Conservation (phyloP, 1,140 invertebrate species). For the Chrysopa pallens region DNA sequence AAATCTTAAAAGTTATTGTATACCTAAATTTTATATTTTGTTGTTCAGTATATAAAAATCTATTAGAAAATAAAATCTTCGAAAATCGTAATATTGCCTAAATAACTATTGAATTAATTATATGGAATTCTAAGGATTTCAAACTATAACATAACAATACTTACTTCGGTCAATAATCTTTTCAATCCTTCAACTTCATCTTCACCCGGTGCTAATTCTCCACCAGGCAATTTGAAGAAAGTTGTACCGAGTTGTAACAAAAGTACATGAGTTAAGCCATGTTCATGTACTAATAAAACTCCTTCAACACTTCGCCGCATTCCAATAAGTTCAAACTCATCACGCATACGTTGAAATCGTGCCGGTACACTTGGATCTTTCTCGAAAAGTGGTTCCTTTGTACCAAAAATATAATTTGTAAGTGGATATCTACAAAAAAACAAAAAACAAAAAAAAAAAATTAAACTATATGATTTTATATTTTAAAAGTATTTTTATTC, state of each 20-base stretch:
- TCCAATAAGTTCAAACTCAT: slow-evolving; percentile 96
- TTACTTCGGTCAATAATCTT: slow-evolving; percentile 73
- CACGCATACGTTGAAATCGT: slow-evolving; percentile 93
- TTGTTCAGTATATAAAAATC: too few species aligned
- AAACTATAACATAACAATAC: not conserved
- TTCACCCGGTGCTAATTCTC: slow-evolving; percentile 92
- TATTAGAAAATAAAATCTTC: too few species aligned
- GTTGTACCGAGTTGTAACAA: slow-evolving; percentile 94
- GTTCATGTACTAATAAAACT: slow-evolving; percentile 93
- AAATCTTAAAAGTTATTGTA: too few species aligned
- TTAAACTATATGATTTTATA: too few species aligned
- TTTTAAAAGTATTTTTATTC: too few species aligned
- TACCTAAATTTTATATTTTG: too few species aligned
- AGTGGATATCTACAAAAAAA: slow-evolving; percentile 64
- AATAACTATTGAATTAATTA: too few species aligned
- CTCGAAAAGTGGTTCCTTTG: slow-evolving; percentile 96
- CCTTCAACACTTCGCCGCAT: slow-evolving; percentile 96
- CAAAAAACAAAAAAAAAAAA: too few species aligned
- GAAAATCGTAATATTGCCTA: too few species aligned
- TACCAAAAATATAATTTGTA: slow-evolving; percentile 99
- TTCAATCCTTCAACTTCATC: slow-evolving; percentile 97
- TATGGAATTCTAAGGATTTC: too few species aligned
- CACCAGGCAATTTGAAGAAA: slow-evolving; percentile 98
- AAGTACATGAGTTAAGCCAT: slow-evolving; percentile 92
- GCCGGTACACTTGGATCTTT: slow-evolving; percentile 97